phyloP scores from a whole-genome alignment of 2,113 vertebrate genomes.

The Desmodus rotundus region DNA sequence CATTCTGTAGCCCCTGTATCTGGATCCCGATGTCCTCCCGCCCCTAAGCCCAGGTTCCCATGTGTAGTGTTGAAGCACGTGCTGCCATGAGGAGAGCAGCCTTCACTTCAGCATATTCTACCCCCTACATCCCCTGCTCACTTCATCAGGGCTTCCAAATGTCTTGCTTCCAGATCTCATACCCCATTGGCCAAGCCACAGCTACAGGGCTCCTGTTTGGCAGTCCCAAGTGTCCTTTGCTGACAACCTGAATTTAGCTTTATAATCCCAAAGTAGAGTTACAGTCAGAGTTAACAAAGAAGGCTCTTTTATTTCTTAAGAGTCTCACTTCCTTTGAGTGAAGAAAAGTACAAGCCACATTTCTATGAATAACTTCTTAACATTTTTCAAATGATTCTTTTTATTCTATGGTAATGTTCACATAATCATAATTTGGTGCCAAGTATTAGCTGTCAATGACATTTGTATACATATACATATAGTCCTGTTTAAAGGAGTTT shows the following conservation, averaged over 20 bases:
- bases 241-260: background rate
- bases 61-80: background rate
- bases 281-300: background rate
- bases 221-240: background rate
- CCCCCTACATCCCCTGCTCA: fast-evolving
- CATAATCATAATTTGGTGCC: background rate
- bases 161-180: background rate
- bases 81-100: background rate
- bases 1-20: background rate
- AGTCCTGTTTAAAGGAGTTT: background rate
- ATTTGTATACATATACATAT: background rate
- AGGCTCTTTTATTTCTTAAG: background rate
- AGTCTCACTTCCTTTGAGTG: background rate
- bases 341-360: background rate
- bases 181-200: background rate
- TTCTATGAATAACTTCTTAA: conserved; percentile 8
- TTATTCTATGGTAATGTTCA: background rate
- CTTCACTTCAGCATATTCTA: background rate
- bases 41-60: background rate
- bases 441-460: conserved; percentile 6
- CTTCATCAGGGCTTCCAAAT: background rate
- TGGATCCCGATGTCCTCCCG: background rate
- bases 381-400: conserved; percentile 3
- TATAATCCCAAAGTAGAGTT: conserved; percentile 13
- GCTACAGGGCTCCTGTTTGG: background rate